These are phyloP conservation scores for Sminthurinus aureus DNA, from an alignment of 2,888 invertebrate genomes.

Conservation along the genomic window DNA sequence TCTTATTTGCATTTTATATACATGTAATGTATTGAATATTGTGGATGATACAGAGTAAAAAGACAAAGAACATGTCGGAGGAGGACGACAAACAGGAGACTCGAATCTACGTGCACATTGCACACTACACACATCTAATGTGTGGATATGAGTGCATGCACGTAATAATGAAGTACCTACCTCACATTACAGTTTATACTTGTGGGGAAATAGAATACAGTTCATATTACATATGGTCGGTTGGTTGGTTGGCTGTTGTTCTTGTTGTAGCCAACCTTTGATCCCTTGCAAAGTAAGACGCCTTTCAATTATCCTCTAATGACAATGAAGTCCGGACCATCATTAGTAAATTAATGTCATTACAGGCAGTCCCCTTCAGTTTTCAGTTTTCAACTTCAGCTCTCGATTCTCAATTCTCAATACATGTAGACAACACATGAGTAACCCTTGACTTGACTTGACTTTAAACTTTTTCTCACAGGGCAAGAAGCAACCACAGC, in stretches of 20 bases:
- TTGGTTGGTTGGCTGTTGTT: no score
- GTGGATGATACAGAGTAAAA: neutral
- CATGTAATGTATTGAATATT: neutral
- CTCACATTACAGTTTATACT: neutral
- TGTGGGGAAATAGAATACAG: neutral
- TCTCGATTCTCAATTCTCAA: no score
- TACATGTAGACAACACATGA: neutral
- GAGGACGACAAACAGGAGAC: neutral
- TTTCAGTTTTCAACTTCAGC: no score
- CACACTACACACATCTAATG: neutral
- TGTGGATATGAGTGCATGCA: neutral
- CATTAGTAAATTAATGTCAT: conserved; percentile 60
- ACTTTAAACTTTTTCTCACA: conserved; percentile 23
- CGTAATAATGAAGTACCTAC: neutral
- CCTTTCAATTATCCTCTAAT: conserved; percentile 49
- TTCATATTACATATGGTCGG: no score
- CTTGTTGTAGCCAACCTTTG: conserved; percentile 28
- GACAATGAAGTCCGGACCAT: conserved; percentile 50
- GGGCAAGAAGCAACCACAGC: conserved; percentile 1
- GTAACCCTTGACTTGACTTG: conserved; percentile 33
- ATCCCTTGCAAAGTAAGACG: conserved; percentile 45
- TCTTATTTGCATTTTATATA: neutral
- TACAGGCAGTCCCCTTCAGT: conserved; percentile 42
- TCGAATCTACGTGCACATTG: neutral
- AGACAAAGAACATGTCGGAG: neutral